Base-by-base conservation (phyloP, 23 tunicate genomes). In the Pegea sp. region DNA sequence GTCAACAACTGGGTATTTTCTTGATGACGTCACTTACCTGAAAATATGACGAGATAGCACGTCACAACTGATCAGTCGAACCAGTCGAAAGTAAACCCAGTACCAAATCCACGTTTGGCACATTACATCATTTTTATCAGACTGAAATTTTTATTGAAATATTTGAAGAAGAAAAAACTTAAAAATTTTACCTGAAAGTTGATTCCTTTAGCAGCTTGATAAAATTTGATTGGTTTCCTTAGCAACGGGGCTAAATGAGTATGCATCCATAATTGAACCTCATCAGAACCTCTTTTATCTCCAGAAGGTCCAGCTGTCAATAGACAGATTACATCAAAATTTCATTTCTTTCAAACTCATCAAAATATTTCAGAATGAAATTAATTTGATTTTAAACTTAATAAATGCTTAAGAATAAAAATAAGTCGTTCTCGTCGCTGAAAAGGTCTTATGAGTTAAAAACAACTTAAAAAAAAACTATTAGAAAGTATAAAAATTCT, bases 71-170 rank as follows among this genome's bases (percentile, higher is more conserved):
- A 76, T 59, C n/a, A 64, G 52, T 19, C 93, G 72, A 1, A 79
- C 67, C 11, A 81, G 48, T 21, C 99, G 66, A 53, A 91, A 91
- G 50, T 91, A 91, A 16, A 91, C 92, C 99, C 99, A 91, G 59
- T 91, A 91, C 99, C 99, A 91, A 18, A 91, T 91, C 99, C 99
- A 91, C 8, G 99, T 91, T 46, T 91, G 99, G 42, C 99, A 91
- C 99, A 91, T 91, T 13, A 91, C 99, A 59, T 91, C 99, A 42
- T 91, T 81, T 29, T 79, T 71, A 54, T 91, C 99, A 13, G 76
- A 64, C 98, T 90, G 57, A 18, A 78, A 38, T 38, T 8, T 38
- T 38, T 38, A 38, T 38, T 38, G 11, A 8, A 38, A 16, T 38
- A 8, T 38, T 38, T 8, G 16, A 38, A 38, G 46, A 38, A 11